Conservation (phyloP, 2,888 invertebrate species). For the Sminthurides aquaticus region DNA sequence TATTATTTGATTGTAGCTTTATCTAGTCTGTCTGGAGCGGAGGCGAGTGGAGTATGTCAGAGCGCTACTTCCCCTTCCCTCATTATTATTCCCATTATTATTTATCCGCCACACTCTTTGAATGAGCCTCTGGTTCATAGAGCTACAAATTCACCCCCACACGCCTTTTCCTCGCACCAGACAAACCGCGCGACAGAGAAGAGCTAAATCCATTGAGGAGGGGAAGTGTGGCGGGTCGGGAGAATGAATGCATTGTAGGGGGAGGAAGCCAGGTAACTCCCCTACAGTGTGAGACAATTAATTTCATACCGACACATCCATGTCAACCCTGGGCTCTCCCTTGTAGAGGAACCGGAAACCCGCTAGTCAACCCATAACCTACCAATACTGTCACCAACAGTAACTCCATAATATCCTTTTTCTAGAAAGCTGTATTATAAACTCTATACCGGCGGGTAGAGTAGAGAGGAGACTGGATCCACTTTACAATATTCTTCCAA, state of each 20-base stretch:
- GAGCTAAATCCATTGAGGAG: neutral
- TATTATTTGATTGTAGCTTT: slow-evolving; percentile 7
- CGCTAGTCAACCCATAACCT: neutral
- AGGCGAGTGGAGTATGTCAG: slow-evolving; percentile 1
- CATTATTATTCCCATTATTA: slow-evolving; percentile 10
- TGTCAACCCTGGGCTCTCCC: neutral
- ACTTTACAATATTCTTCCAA: too few species aligned
- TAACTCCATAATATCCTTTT: neutral
- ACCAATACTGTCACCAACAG: neutral
- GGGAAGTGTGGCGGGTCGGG: neutral
- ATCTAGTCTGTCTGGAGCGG: neutral
- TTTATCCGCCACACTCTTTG: slow-evolving; percentile 1
- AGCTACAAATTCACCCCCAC: neutral
- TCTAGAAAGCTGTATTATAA: too few species aligned
- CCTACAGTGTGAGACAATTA: neutral
- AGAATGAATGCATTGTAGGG: too few species aligned
- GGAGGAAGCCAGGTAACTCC: neutral
- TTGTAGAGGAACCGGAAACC: neutral
- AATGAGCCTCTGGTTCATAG: too few species aligned
- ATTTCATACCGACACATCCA: neutral
- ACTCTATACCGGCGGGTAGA: too few species aligned
- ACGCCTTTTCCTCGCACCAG: neutral
- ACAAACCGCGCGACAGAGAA: too few species aligned
- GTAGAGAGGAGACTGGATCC: too few species aligned
- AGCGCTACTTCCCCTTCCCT: neutral